Base-by-base conservation (phyloP, 35 echinoderm and acorn worm species). In the Anneissia japonica region DNA sequence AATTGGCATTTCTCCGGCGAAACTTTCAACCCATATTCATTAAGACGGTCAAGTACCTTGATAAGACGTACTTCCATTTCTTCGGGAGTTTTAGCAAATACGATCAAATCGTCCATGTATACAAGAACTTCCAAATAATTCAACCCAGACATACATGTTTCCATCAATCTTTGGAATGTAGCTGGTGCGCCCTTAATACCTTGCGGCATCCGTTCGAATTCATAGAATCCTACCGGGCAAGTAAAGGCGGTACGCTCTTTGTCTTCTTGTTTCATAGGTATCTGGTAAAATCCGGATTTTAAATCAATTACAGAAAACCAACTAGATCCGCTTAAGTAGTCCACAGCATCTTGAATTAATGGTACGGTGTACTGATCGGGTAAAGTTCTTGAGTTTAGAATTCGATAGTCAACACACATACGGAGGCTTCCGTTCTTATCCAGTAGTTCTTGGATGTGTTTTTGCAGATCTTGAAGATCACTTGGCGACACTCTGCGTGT, bases 251-350 rank as follows among this genome's bases (percentile, higher is more conserved):
- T 94, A 79, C 91, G 90, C 32, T 91, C 93, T 56, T 84, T 82
- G 31, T 94, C 92, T 37, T 87, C 72, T 30, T 87, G 37, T 64
- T 43, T 81, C 87, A 94, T 88, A 3, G 88, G 85, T 1, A 91
- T 94, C 34, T 94, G 93, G 32, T 91, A 90, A 46, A 78, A 94
- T 17, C 92, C 92, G 9, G 92, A 93, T 31, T 93, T 93, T 10
- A 93, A 40, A 74, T 94, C 88, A 35, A 94, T 87, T 28, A 90
- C 83, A 17, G 88, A 90, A 38, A 94, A 94, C 92, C 92, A 94
- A 0, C 28, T 76, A 35, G 74, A 86, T 0, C 84, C 88, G 32
- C 37, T 82, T 31, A 90, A 41, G 72, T 37, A 85, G 34, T 94
- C 92, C 16, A 94, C 17, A 0, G 88, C 88, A 23, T 94, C 92